A percentile compares a stretch with the other conserved stretches of the same genome.
Conservation (phyloP, 2,888 invertebrate genomes). For the Exocentrus adspersus region DNA sequence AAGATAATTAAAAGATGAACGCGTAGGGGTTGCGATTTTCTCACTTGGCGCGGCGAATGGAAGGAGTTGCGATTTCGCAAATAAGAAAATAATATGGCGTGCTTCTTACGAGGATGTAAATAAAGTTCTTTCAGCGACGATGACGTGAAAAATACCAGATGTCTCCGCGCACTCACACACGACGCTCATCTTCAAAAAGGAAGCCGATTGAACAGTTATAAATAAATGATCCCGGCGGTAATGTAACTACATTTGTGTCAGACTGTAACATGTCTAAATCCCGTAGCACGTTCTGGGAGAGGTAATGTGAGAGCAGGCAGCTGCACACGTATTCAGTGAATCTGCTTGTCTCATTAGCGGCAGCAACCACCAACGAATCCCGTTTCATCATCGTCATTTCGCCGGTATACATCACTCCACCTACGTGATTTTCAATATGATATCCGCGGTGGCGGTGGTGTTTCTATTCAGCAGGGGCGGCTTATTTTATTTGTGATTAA, state of each 20-base stretch:
- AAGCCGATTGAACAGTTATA: not conserved
- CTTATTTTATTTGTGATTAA: constrained; percentile 14
- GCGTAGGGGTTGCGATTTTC: not conserved
- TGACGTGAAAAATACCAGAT: not conserved
- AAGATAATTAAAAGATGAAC: constrained; percentile 4
- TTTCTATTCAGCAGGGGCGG: constrained; percentile 7
- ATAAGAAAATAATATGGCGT: no score
- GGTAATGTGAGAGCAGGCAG: constrained; percentile 8
- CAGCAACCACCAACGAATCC: constrained; percentile 10
- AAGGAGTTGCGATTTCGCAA: no score
- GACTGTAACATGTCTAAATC: constrained; percentile 8
- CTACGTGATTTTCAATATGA: constrained; percentile 14
- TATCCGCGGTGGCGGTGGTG: not conserved
- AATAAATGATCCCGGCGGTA: not conserved
- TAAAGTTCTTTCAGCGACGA: no score
- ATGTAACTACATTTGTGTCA: constrained; percentile 11
- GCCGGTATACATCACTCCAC: constrained; percentile 2
- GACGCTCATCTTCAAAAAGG: not conserved
- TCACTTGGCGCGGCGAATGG: not conserved
- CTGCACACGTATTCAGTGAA: constrained; percentile 17
- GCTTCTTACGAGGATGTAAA: no score
- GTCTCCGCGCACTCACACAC: not conserved
- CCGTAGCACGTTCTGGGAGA: not conserved
- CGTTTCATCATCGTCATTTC: constrained; percentile 5
- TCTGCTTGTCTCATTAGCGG: constrained; percentile 9